Percentiles rank a stretch among this genome's conserved stretches.
These are phyloP conservation scores for Etia nguti DNA, from an alignment of 2,113 vertebrate genomes.

Conservation along the genomic window DNA sequence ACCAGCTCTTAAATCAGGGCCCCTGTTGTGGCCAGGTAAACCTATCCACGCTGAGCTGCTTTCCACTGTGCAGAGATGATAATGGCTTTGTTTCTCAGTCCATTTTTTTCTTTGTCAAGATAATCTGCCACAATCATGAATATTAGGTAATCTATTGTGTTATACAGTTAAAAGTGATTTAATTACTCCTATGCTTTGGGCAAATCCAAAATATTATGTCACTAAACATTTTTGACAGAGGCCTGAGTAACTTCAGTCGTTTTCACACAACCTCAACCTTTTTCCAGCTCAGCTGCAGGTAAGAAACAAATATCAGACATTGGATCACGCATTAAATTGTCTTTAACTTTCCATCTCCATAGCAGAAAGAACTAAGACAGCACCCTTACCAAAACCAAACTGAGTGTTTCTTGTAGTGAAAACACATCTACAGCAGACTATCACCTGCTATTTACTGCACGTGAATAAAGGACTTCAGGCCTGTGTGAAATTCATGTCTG, in stretches of 20 bases:
- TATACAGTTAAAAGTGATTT: neutral
- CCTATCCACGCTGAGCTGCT: neutral
- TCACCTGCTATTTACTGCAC: neutral
- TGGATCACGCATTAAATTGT: neutral
- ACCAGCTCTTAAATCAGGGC: slow-evolving; percentile 27
- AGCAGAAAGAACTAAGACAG: neutral
- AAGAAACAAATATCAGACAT: neutral
- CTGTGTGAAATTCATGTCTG: neutral
- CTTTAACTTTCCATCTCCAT: neutral
- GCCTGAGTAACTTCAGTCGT: neutral
- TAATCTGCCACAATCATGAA: neutral
- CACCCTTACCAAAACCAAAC: neutral
- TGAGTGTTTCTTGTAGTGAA: neutral
- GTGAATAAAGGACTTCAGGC: neutral
- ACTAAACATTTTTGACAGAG: neutral
- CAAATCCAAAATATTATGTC: neutral
- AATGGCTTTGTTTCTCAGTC: neutral
- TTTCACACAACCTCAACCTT: neutral
- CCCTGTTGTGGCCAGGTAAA: slow-evolving; percentile 12
- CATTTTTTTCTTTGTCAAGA: neutral
- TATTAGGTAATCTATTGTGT: neutral
- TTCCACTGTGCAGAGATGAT: neutral
- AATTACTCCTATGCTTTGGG: neutral
- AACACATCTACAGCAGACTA: neutral
- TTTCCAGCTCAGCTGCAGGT: neutral